These are phyloP conservation scores for Masnerella sp. DNA, from an alignment of 2,888 invertebrate genomes.

Conservation along the genomic window DNA sequence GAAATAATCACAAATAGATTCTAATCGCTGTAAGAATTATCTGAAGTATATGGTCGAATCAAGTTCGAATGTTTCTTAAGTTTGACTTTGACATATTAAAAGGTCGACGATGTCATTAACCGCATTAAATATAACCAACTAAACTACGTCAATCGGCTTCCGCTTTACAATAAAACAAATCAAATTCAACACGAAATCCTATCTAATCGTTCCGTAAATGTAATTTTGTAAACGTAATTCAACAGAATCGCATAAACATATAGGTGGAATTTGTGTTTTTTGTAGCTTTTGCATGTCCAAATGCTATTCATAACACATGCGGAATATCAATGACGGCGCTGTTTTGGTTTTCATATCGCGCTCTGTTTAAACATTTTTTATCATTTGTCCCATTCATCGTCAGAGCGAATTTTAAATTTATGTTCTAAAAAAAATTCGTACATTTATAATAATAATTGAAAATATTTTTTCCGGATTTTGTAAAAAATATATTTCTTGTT, in stretches of 20 bases:
- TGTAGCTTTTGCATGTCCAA: slow-evolving; percentile 2
- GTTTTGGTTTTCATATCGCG: slow-evolving; percentile 18
- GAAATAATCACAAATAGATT: too few relatives aligned
- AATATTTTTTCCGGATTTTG: too few relatives aligned
- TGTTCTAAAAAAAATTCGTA: too few relatives aligned
- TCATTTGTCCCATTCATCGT: background rate
- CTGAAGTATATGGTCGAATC: background rate
- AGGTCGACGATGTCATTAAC: slow-evolving; percentile 15
- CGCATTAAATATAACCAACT: background rate
- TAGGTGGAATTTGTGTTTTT: slow-evolving; percentile 1
- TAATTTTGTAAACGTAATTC: slow-evolving; percentile 14
- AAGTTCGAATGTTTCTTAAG: slow-evolving; percentile 6
- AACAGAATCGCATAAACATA: background rate
- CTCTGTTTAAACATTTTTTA: slow-evolving; percentile 3
- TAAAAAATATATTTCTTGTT: too few relatives aligned
- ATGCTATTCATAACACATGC: slow-evolving; percentile 10
- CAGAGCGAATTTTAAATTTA: too few relatives aligned
- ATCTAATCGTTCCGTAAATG: slow-evolving; percentile 21
- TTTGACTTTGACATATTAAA: slow-evolving; percentile 17
- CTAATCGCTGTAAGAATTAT: background rate
- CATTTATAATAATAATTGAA: background rate
- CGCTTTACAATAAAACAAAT: background rate
- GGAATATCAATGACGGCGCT: slow-evolving; percentile 31
- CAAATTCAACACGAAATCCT: background rate
- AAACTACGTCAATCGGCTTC: slow-evolving; percentile 8